phyloP scores from a whole-genome alignment of 1,140 invertebrate genomes.

The Lordiphosa collinella region DNA sequence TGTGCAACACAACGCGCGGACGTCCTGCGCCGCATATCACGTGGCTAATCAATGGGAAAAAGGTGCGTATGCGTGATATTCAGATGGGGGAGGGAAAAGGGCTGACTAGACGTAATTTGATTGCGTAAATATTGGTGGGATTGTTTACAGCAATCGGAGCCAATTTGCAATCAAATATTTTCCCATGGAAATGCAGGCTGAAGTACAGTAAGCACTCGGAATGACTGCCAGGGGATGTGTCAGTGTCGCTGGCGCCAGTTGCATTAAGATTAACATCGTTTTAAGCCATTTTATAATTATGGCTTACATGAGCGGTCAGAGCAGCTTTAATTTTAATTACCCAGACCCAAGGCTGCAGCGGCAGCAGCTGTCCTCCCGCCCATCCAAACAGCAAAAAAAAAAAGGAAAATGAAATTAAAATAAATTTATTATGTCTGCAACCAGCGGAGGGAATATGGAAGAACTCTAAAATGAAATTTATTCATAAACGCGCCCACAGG shows the following conservation, averaged over 20 bases:
- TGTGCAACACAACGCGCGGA: slow-evolving; percentile 87
- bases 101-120: slow-evolving; percentile 37
- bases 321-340: slow-evolving; percentile 71
- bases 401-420: slow-evolving; percentile 72
- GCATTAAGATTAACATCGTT: slow-evolving; percentile 71
- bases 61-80: slow-evolving; percentile 82
- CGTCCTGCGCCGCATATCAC: slow-evolving; percentile 88
- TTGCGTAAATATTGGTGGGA: slow-evolving; percentile 5
- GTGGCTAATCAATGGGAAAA: slow-evolving; percentile 90
- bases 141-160: slow-evolving; percentile 14
- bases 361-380: slow-evolving; percentile 16
- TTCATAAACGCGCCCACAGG: slow-evolving; percentile 60
- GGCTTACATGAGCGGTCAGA: slow-evolving; percentile 55
- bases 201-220: slow-evolving; percentile 7
- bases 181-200: neutral
- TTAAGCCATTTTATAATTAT: slow-evolving; percentile 77
- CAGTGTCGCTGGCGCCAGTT: slow-evolving; percentile 16
- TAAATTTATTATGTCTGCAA: slow-evolving; percentile 73
- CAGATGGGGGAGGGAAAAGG: no score
- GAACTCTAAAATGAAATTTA: slow-evolving; percentile 77
- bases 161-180: slow-evolving; percentile 39
- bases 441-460: slow-evolving; percentile 50
- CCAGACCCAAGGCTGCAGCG: slow-evolving; percentile 26
- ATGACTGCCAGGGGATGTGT: slow-evolving; percentile 50
- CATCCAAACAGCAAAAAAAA: neutral